Conservation (phyloP, 1,140 invertebrate genomes). For the Aethina tumida region DNA sequence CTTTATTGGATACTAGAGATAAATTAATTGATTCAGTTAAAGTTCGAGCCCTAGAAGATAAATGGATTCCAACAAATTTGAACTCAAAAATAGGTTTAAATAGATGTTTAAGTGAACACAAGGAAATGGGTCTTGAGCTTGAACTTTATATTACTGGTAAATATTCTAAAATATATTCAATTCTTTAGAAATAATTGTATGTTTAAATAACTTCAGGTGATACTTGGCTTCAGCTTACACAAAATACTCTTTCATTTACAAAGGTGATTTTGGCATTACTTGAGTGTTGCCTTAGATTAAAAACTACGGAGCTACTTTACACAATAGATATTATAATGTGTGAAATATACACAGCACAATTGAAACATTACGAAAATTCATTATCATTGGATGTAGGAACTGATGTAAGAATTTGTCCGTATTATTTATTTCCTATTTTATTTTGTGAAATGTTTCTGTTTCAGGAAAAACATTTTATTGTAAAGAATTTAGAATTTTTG, state of each 20-base stretch:
- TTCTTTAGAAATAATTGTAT: neutral
- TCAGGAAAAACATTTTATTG: constrained; percentile 41
- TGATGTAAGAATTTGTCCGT: constrained; percentile 40
- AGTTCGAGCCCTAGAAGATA: constrained; percentile 57
- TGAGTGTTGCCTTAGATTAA: constrained; percentile 58
- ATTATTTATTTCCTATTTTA: constrained; percentile 5
- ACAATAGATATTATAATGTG: constrained; percentile 53
- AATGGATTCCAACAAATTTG: constrained; percentile 60
- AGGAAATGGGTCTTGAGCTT: constrained; percentile 43
- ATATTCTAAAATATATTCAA: constrained; percentile 6
- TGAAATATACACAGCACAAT: constrained; percentile 54
- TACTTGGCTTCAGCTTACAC: constrained; percentile 57
- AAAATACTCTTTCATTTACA: constrained; percentile 60
- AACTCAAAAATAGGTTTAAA: constrained; percentile 43
- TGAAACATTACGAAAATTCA: constrained; percentile 51
- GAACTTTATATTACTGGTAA: constrained; percentile 46
- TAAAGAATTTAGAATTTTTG: constrained; percentile 47
- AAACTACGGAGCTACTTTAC: constrained; percentile 51
- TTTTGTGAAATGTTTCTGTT: constrained; percentile 18
- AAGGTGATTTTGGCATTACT: constrained; percentile 55
- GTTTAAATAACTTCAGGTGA: constrained; percentile 39
- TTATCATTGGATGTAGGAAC: constrained; percentile 45
- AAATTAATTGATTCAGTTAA: constrained; percentile 68
- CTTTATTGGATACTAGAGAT: constrained; percentile 56
- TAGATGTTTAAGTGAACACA: constrained; percentile 48